phyloP scores from a whole-genome alignment of 53 echinoderm and acorn worm genomes.

The Holothuria leucospilota region DNA sequence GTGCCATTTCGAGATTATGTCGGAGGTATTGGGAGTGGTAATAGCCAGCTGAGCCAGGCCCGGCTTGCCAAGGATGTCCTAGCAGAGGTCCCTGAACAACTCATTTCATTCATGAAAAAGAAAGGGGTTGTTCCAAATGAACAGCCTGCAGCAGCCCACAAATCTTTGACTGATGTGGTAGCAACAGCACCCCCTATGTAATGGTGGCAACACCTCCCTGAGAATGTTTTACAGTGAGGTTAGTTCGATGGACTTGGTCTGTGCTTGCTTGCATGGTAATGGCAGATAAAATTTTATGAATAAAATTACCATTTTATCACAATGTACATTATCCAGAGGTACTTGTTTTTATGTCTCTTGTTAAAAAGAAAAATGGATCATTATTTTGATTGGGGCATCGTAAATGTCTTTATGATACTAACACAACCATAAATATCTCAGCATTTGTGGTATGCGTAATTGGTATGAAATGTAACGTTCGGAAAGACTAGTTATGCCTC shows the following conservation, averaged over 20 bases:
- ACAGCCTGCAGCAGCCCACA: constrained; percentile 28
- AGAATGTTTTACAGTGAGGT: neutral
- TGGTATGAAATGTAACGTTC: no score
- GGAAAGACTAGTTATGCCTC: no score
- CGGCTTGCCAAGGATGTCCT: constrained; percentile 97
- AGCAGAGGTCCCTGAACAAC: constrained; percentile 95
- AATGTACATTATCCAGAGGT: neutral
- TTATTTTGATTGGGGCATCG: no score
- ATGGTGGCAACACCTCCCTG: neutral
- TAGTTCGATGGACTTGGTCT: no score
- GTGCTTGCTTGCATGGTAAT: no score
- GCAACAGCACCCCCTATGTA: constrained; percentile 61
- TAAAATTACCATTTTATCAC: no score
- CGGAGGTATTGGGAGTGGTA: constrained; percentile 70
- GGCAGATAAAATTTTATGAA: no score
- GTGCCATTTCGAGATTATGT: constrained; percentile 96
- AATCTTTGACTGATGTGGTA: constrained; percentile 33
- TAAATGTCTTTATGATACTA: no score
- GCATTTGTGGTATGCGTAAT: no score
- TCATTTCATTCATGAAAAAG: constrained; percentile 91
- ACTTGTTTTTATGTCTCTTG: neutral
- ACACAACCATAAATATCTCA: no score
- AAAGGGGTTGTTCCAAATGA: constrained; percentile 60
- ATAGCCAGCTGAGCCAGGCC: constrained; percentile 86
- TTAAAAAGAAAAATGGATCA: neutral